Evolutionary conservation across 2,113 vertebrate species (phyloP).

Genomic region (Ammospiza caudacuta): DNA sequence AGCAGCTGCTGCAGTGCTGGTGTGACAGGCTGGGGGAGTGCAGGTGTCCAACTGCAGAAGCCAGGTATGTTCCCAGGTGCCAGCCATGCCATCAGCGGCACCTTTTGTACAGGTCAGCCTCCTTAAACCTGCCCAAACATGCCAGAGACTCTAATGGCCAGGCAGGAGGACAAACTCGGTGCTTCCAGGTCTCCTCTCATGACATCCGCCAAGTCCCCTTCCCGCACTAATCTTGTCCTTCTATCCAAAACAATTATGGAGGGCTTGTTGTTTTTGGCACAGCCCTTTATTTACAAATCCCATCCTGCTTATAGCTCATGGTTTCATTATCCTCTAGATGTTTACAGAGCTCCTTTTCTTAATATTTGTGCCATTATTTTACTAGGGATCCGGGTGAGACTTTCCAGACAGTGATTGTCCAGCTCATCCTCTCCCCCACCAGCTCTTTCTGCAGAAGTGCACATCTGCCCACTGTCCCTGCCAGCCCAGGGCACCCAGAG

Average conservation of each 20-base stretch:
- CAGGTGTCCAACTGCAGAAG: neutral
- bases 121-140: neutral
- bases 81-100: neutral
- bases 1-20: neutral
- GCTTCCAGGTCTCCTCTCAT: constrained; percentile 51
- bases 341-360: constrained; percentile 70
- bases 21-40: neutral
- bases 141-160: neutral
- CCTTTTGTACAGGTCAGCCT: neutral
- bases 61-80: neutral
- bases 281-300: constrained; percentile 69
- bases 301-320: constrained; percentile 76
- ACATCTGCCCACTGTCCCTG: neutral
- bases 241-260: constrained; percentile 73
- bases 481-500: neutral
- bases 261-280: constrained; percentile 72
- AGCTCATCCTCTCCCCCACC: constrained; percentile 36
- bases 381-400: constrained; percentile 57
- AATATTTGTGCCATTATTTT: constrained; percentile 74
- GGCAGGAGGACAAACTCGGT: neutral
- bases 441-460: constrained; percentile 40
- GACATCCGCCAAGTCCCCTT: constrained; percentile 48
- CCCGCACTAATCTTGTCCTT: constrained; percentile 69
- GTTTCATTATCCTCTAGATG: constrained; percentile 74
- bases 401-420: constrained; percentile 67